Conservation (phyloP, 2,113 vertebrate genomes). For the Hirundichthys speculiger region DNA sequence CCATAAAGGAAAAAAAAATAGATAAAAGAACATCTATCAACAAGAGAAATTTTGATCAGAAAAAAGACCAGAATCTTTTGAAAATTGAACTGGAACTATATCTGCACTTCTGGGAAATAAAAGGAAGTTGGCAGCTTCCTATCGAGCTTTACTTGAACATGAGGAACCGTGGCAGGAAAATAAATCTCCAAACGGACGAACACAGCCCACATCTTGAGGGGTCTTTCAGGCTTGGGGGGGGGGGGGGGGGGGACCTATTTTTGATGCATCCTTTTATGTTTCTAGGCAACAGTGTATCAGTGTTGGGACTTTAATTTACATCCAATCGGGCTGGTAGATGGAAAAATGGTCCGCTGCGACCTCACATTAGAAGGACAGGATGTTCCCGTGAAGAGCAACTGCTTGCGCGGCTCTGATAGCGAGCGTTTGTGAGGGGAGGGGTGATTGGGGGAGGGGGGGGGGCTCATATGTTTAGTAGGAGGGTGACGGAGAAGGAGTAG, state of each 20-base stretch:
- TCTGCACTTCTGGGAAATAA: conserved; percentile 18
- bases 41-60: not conserved
- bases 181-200: conserved; percentile 6
- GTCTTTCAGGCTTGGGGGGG: conserved; percentile 18
- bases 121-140: conserved; percentile 1
- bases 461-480: conserved; percentile 50
- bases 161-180: conserved; percentile 1
- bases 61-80: conserved; percentile 16
- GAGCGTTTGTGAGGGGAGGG: conserved; percentile 2
- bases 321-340: conserved; percentile 63
- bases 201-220: conserved; percentile 24
- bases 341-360: conserved; percentile 49
- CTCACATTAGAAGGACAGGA: conserved; percentile 65
- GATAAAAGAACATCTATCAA: too few relatives aligned
- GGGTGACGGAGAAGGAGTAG: conserved; percentile 28
- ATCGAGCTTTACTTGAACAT: not conserved
- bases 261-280: conserved; percentile 62
- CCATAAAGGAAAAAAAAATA: not conserved
- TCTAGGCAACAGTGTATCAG: conserved; percentile 64
- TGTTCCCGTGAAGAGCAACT: conserved; percentile 72
- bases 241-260: conserved; percentile 47
- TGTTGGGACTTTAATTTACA: conserved; percentile 66
- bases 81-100: conserved; percentile 20
- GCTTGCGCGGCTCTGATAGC: conserved; percentile 9
- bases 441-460: conserved; percentile 1